Percentiles rank a stretch among this genome's conserved stretches.
phyloP scores from a whole-genome alignment of 2,113 vertebrate genomes.

The Notarius lentiginosus region DNA sequence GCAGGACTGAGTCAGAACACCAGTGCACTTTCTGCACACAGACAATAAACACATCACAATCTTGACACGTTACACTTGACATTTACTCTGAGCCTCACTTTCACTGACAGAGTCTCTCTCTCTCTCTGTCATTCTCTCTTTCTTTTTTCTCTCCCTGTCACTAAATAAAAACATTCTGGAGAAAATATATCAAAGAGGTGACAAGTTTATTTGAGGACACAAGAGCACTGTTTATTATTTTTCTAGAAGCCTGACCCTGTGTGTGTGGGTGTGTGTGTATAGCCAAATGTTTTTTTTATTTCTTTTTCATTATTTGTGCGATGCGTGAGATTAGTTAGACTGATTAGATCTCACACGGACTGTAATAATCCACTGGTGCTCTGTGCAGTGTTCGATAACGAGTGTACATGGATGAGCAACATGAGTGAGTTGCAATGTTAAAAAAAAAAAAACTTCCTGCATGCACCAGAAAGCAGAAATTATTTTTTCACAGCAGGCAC shows the following conservation, averaged over 20 bases:
- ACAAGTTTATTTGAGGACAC: neutral
- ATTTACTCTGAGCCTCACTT: conserved; percentile 3
- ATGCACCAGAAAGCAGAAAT: neutral
- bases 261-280: neutral
- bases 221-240: neutral
- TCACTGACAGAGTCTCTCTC: neutral
- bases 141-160: neutral
- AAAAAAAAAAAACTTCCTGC: neutral
- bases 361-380: neutral
- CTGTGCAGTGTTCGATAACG: neutral
- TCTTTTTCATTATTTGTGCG: neutral
- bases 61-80: neutral
- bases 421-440: neutral
- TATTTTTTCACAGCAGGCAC: neutral
- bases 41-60: neutral
- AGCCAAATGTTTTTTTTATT: neutral
- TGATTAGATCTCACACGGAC: neutral
- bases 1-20: neutral
- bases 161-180: neutral
- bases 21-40: neutral
- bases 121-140: neutral
- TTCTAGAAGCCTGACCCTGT: neutral
- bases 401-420: neutral
- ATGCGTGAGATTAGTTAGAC: neutral
- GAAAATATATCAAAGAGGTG: neutral